Conservation (phyloP, 2,797 vertebrate genomes). For the Avahi laniger region DNA sequence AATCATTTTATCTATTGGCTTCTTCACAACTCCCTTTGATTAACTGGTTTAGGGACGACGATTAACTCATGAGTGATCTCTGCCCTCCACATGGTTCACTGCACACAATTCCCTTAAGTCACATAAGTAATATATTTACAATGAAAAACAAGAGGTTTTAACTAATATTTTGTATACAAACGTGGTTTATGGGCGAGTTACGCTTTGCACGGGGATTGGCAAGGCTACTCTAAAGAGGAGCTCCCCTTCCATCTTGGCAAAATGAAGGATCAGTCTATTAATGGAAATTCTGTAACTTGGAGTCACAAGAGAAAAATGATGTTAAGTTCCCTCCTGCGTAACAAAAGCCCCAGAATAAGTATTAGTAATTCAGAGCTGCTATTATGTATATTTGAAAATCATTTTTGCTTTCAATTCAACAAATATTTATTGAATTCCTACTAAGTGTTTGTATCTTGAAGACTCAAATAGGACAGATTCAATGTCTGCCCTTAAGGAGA, state of each 20-base stretch:
- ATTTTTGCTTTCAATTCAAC: slow-evolving; percentile 20
- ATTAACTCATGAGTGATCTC: slow-evolving; percentile 76
- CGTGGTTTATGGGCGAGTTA: background rate
- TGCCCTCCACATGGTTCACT: slow-evolving; percentile 46
- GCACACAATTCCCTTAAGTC: slow-evolving; percentile 72
- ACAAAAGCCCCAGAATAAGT: background rate
- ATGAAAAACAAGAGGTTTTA: slow-evolving; percentile 76
- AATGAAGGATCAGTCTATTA: slow-evolving; percentile 70
- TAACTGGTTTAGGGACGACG: slow-evolving; percentile 69
- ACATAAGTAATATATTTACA: slow-evolving; percentile 75
- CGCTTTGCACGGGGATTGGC: background rate
- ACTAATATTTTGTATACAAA: slow-evolving; percentile 75
- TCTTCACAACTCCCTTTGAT: slow-evolving; percentile 44
- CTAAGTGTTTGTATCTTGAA: background rate
- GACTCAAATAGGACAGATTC: background rate
- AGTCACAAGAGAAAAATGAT: slow-evolving; percentile 41
- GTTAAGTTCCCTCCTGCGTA: background rate
- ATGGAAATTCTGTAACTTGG: slow-evolving; percentile 64
- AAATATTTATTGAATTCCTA: slow-evolving; percentile 32
- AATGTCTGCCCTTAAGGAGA: background rate
- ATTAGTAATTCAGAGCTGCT: background rate
- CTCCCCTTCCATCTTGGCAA: slow-evolving; percentile 23
- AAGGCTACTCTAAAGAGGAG: slow-evolving; percentile 20
- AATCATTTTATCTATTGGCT: slow-evolving; percentile 70
- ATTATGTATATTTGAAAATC: background rate